A percentile compares a stretch with the other conserved stretches of the same genome.
Conservation (phyloP, 2,113 vertebrate genomes). For the Sphyrna mokarran region DNA sequence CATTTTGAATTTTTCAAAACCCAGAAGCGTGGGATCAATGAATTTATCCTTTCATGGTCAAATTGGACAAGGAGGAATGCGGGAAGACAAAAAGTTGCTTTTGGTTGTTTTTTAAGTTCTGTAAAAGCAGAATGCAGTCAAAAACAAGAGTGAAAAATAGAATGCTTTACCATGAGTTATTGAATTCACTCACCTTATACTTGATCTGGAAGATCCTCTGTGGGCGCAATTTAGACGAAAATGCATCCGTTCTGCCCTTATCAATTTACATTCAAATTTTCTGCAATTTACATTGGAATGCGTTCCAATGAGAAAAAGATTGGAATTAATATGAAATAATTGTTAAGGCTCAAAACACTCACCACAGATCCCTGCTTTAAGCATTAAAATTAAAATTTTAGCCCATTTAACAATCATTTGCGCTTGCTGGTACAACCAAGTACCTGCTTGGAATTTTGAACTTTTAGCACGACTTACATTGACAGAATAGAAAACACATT, state of each 20-base stretch:
- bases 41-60: background rate
- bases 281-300: background rate
- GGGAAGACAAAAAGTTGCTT: background rate
- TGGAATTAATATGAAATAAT: background rate
- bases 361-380: background rate
- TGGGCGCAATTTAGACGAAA: background rate
- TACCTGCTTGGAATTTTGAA: background rate
- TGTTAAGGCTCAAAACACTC: background rate
- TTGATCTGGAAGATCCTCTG: background rate
- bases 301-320: background rate
- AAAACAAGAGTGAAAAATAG: background rate
- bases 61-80: background rate
- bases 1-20: background rate
- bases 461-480: background rate
- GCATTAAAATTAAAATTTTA: background rate
- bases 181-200: background rate
- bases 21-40: background rate
- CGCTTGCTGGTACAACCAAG: background rate
- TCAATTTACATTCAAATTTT: background rate
- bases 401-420: background rate
- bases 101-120: background rate
- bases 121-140: background rate
- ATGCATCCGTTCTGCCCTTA: background rate
- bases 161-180: no score
- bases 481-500: background rate